A percentile compares a stretch with the other conserved stretches of the same genome.
Conservation (phyloP, 2,888 invertebrate species). For the Drosophila quinaria region DNA sequence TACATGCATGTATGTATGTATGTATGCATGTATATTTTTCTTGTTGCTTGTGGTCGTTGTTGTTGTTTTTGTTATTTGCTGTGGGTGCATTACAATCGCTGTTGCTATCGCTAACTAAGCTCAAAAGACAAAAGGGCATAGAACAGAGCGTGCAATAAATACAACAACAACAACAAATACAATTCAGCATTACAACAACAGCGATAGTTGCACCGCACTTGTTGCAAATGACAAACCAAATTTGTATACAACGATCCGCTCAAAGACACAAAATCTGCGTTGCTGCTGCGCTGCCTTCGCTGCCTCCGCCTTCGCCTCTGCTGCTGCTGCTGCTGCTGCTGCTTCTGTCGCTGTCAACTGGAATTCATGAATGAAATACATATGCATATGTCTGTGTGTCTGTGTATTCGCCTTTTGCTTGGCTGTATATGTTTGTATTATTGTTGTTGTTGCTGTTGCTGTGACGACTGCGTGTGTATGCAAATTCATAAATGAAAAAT, state of each 20-base stretch:
- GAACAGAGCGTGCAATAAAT: constrained; percentile 36
- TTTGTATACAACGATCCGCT: constrained; percentile 33
- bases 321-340: constrained; percentile 9
- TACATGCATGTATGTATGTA: constrained; percentile 6
- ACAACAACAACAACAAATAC: constrained; percentile 15
- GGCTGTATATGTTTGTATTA: constrained; percentile 11
- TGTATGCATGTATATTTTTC: constrained; percentile 15
- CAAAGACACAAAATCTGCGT: constrained; percentile 49
- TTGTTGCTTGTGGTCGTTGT: constrained; percentile 28
- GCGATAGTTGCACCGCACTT: constrained; percentile 57
- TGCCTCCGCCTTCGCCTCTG: constrained; percentile 10
- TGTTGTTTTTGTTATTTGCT: constrained; percentile 58
- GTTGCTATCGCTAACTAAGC: constrained; percentile 51
- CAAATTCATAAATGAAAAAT: constrained; percentile 78
- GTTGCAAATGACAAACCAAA: constrained; percentile 80
- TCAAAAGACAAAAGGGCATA: constrained; percentile 64
- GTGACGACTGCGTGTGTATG: constrained; percentile 71
- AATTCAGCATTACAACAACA: constrained; percentile 26
- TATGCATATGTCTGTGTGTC: constrained; percentile 56
- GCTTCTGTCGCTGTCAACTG: constrained; percentile 55
- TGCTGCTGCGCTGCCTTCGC: constrained; percentile 13
- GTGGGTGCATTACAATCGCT: constrained; percentile 65
- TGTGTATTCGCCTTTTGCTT: constrained; percentile 23
- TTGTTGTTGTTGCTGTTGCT: constrained; percentile 30
- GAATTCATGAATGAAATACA: constrained; percentile 79